A percentile compares a stretch with the other conserved stretches of the same genome.
phyloP scores from a whole-genome alignment of 2,113 vertebrate genomes.

The Sorex araneus region DNA sequence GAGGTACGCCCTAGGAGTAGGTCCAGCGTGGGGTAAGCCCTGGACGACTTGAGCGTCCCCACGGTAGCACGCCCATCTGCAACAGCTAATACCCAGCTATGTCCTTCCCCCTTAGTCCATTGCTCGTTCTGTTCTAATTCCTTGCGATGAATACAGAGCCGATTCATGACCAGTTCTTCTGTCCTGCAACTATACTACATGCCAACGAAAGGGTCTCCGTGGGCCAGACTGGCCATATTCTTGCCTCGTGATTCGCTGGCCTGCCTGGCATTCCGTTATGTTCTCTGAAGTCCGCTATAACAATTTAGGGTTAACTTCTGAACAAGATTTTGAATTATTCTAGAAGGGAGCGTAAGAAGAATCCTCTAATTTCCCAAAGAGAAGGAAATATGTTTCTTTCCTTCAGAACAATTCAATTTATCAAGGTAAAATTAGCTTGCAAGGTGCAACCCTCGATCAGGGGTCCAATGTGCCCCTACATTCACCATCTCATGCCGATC shows the following conservation, averaged over 20 bases:
- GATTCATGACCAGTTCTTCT: not conserved
- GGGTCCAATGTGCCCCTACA: too few species aligned
- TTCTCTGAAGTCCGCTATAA: not conserved
- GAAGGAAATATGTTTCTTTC: too few species aligned
- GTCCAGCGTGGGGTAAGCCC: too few species aligned
- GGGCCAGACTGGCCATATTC: not conserved
- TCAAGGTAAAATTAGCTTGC: too few species aligned
- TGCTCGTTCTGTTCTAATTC: not conserved
- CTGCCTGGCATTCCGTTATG: not conserved
- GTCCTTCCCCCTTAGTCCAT: not conserved
- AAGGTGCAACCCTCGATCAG: too few species aligned
- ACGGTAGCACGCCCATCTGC: not conserved
- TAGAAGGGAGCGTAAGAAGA: not conserved
- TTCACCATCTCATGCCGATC: too few species aligned
- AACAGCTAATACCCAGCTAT: not conserved
- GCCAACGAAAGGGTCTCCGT: not conserved
- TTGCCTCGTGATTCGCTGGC: not conserved
- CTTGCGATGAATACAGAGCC: not conserved
- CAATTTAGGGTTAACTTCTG: not conserved
- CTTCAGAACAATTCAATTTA: too few species aligned
- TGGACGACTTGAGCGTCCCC: too few species aligned
- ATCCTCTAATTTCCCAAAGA: not conserved
- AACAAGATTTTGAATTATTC: conserved; percentile 36
- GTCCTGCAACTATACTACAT: not conserved
- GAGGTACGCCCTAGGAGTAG: too few species aligned